Percentiles rank a stretch among this genome's conserved stretches.
These are phyloP conservation scores for Caradrina clavipalpis DNA, from an alignment of 2,888 invertebrate genomes.

Conservation along the genomic window DNA sequence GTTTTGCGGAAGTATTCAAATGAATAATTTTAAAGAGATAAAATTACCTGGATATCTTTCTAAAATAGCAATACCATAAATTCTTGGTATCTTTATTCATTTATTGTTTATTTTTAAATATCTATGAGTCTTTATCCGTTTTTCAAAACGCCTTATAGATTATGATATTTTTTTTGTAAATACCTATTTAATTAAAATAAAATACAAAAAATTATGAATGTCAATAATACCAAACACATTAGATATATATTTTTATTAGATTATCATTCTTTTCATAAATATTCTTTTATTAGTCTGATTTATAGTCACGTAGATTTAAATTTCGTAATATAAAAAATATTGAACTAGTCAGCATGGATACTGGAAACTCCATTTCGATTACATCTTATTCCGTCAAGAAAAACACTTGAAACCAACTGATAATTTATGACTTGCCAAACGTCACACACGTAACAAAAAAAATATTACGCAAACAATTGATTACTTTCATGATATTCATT, in stretches of 20 bases:
- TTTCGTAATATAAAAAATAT: constrained; percentile 8
- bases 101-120: background rate
- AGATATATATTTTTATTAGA: too few species aligned
- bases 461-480: constrained; percentile 37
- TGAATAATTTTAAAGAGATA: background rate
- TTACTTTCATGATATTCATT: constrained; percentile 47
- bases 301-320: background rate
- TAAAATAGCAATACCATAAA: background rate
- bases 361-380: constrained; percentile 1
- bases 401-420: constrained; percentile 41
- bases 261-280: background rate
- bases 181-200: background rate
- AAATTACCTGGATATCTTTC: background rate
- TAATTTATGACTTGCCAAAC: constrained; percentile 22
- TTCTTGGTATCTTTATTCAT: background rate
- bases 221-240: too few species aligned
- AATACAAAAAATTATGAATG: too few species aligned
- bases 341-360: background rate
- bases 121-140: background rate
- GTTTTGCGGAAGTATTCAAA: constrained; percentile 9
- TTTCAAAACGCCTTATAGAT: background rate
- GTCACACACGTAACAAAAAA: constrained; percentile 17
- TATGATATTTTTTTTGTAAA: too few species aligned
- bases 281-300: background rate
- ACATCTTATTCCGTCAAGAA: constrained; percentile 11